Evolutionary conservation across 2,888 invertebrate genomes (phyloP).

Genomic region (Thereva nobilitata): DNA sequence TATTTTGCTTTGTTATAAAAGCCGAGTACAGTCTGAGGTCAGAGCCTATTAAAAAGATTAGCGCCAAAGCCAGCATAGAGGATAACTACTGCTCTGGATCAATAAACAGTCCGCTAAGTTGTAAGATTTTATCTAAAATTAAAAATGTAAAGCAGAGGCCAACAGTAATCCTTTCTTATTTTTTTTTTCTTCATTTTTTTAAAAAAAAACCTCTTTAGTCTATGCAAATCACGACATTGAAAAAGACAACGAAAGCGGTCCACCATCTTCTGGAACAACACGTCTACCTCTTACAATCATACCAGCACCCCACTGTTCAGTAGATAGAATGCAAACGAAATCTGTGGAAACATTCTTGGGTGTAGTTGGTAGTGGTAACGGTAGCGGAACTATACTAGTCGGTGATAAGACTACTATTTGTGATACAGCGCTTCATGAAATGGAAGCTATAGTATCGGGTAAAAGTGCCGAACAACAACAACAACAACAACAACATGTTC

Average conservation of each 20-base stretch:
- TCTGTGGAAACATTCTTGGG: constrained; percentile 38
- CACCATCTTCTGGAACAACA: constrained; percentile 40
- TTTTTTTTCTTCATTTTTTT: too few relatives aligned
- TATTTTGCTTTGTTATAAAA: constrained; percentile 57
- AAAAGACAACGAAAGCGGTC: constrained; percentile 54
- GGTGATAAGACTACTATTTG: constrained; percentile 34
- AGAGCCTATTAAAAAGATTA: constrained; percentile 48
- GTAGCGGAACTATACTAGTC: constrained; percentile 28
- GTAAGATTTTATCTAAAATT: constrained; percentile 48
- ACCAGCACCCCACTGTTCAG: constrained; percentile 10
- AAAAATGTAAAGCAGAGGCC: constrained; percentile 9
- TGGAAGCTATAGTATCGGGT: constrained; percentile 25
- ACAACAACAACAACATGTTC: constrained; percentile 12
- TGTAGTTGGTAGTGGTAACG: constrained; percentile 13
- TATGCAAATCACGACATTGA: constrained; percentile 57
- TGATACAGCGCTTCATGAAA: constrained; percentile 37
- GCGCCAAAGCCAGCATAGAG: constrained; percentile 54
- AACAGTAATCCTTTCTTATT: not conserved
- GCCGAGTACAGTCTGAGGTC: constrained; percentile 53
- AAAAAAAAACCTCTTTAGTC: constrained; percentile 48
- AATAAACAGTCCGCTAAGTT: constrained; percentile 56
- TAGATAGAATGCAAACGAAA: constrained; percentile 14
- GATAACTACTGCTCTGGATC: constrained; percentile 57
- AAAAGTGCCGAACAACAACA: constrained; percentile 20
- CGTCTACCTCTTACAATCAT: constrained; percentile 28